Evolutionary conservation across 2,888 invertebrate genomes (phyloP), one percentile per base, ranked within the genome.

Genomic region (Orgyia antiqua): DNA sequence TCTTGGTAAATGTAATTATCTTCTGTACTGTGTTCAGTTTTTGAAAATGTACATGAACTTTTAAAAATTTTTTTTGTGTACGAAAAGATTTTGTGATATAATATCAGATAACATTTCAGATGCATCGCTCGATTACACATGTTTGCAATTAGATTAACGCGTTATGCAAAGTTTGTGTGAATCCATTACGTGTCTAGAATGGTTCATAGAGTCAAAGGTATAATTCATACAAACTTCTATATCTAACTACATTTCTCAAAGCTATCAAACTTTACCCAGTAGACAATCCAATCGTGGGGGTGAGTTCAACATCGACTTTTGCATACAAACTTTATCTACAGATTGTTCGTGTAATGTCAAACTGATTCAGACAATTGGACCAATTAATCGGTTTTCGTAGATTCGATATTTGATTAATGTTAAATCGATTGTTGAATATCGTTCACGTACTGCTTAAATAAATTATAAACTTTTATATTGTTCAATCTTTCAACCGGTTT

Each of bases 281-380:
- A 76, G 74, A 79, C 78, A 78, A 78, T 74, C 73, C 66, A 71
- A 74, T 76, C 68, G 66, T 42, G 50, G 58, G 58, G 62, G 62
- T 58, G 61, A 67, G 70, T 71, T 66, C 58, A 63, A 67, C 64
- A 66, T 56, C 64, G 68, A 78, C 75, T 78, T 79, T 78, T 76
- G 76, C 73, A 73, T 78, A 64, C 66, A 73, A 80, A 82, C 76
- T 82, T 83, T 70, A 68, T 42, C 72, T 61, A 58, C 65, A 65
- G 70, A 72, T 71, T 70, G 74, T 73, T 72, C 74, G 67, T 58
- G 68, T 62, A 60, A 69, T 72, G 73, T 79, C 73, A 74, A 74
- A 75, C 66, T 67, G 70, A 70, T 78, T 62, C 62, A 61, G 63
- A 73, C 72, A 78, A 77, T 78, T 74, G 71, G 61, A 67, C 66